Evolutionary conservation across 2,888 invertebrate genomes (phyloP).

Genomic region (Drosophila multiciliata): DNA sequence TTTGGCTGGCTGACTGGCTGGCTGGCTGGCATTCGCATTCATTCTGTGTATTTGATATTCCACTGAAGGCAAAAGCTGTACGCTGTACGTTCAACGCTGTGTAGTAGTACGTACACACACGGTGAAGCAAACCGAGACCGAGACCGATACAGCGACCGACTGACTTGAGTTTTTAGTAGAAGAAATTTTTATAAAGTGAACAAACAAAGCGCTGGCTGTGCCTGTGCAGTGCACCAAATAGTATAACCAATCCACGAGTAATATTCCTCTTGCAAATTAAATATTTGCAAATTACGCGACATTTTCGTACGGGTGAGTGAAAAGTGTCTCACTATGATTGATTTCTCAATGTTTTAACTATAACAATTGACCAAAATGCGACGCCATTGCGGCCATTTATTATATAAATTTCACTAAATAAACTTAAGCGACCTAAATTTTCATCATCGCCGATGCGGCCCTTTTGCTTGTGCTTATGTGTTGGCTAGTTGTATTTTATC

Average conservation of each 20-base stretch:
- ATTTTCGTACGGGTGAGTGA: constrained; percentile 81
- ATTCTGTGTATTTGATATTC: constrained; percentile 81
- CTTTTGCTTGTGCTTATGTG: constrained; percentile 2
- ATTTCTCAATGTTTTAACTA: constrained; percentile 64
- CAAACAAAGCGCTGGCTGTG: constrained; percentile 46
- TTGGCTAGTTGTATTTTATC: constrained; percentile 18
- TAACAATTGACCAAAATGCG: constrained; percentile 59
- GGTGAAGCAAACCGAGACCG: constrained; percentile 64
- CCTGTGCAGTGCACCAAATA: constrained; percentile 49
- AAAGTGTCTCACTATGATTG: constrained; percentile 77
- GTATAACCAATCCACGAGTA: constrained; percentile 44
- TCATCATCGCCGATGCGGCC: not conserved
- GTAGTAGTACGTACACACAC: constrained; percentile 37
- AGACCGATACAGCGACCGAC: constrained; percentile 52
- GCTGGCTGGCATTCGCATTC: constrained; percentile 73
- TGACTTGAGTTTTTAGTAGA: constrained; percentile 75
- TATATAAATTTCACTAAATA: constrained; percentile 81
- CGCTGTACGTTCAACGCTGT: constrained; percentile 46
- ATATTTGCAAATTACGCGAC: constrained; percentile 71
- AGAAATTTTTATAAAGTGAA: constrained; percentile 82
- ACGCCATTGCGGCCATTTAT: constrained; percentile 75
- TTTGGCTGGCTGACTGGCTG: constrained; percentile 45
- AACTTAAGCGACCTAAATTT: constrained; percentile 76
- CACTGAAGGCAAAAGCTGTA: constrained; percentile 80
- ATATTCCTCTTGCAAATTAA: constrained; percentile 69